Base-by-base conservation (phyloP, 1,140 invertebrate genomes). In the Zaprionus nigranus region DNA sequence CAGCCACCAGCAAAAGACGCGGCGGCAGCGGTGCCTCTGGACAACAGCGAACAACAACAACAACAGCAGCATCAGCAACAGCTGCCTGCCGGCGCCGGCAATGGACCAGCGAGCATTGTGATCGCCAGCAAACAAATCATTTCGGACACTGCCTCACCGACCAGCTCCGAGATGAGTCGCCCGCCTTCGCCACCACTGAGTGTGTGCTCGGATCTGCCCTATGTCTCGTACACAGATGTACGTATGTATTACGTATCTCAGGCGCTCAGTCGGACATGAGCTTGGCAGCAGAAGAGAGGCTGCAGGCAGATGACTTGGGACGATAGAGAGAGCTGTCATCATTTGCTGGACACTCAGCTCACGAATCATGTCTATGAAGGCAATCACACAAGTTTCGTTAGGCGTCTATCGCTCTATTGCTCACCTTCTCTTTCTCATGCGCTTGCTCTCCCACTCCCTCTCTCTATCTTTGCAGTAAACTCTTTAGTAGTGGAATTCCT, bases 161-260 rank as follows among this genome's bases (percentile, higher is more conserved):
- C 82, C 4, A 78, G 75, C 40, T 90, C 88, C 1, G 91, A 92
- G 34, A 59, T 92, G 26, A 91, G 91, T 58, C 70, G 91, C 0
- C 96, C 96, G 63, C 96, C 94, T 2, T 97, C 96, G 17, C 97
- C 97, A 1, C 96, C 97, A 5, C 96, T 97, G 0, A 98, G 97
- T 83, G 95, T 98, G 34, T 98, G 97, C 91, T 96, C 96, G 0
- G 98, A 99, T 92, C 94, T 99, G 67, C 98, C 98, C 0, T 99
- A 99, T 88, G 98, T 99, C 84, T 98, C 98, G 1, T 99, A 98
- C 78, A 98, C 97, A 0, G 98, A 98, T 92, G n/a, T n/a, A n/a
- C n/a, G 49, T 88, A 22, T 57, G 49, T 88, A 22, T 74, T 40
- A 75, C 0, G 1, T 66, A 26, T 73, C 38, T 54, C 73, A 84